These are phyloP conservation scores for Betta splendens DNA, from an alignment of 2,797 vertebrate species.

Conservation along the genomic window DNA sequence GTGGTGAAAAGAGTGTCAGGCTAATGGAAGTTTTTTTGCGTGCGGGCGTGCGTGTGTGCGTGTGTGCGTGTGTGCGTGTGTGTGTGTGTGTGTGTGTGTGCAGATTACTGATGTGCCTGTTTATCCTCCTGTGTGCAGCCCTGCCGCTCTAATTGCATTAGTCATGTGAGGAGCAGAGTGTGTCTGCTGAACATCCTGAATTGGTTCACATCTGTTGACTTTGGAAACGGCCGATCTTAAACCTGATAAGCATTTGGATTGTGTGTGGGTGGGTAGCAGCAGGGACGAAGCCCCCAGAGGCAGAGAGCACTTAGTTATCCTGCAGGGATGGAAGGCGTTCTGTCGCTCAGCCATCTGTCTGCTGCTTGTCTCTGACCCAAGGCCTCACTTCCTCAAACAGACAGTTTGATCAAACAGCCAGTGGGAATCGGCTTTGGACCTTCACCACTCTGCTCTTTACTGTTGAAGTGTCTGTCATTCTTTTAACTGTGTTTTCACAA, in stretches of 20 bases:
- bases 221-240: slow-evolving; percentile 76
- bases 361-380: slow-evolving; percentile 46
- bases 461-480: slow-evolving; percentile 21
- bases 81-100: slow-evolving; percentile 10
- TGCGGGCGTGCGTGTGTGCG: no score
- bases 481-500: slow-evolving; percentile 4
- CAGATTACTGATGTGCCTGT: slow-evolving; percentile 30
- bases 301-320: slow-evolving; percentile 68
- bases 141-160: slow-evolving; percentile 60
- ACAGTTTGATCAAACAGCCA: slow-evolving; percentile 48
- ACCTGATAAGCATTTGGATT: slow-evolving; percentile 73
- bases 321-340: slow-evolving; percentile 40
- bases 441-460: slow-evolving; percentile 44
- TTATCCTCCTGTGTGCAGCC: slow-evolving; percentile 27
- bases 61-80: slow-evolving; percentile 21
- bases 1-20: slow-evolving; percentile 1
- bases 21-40: slow-evolving; percentile 34
- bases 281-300: slow-evolving; percentile 60
- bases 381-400: slow-evolving; percentile 46
- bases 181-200: slow-evolving; percentile 65
- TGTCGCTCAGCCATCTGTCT: slow-evolving; percentile 41
- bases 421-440: slow-evolving; percentile 29
- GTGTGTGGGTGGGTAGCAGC: slow-evolving; percentile 46
- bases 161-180: slow-evolving; percentile 58
- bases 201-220: slow-evolving; percentile 78